Percentiles rank a stretch among this genome's conserved stretches.
phyloP scores from a whole-genome alignment of 2,797 vertebrate species.

The Orientallactaga sibirica region DNA sequence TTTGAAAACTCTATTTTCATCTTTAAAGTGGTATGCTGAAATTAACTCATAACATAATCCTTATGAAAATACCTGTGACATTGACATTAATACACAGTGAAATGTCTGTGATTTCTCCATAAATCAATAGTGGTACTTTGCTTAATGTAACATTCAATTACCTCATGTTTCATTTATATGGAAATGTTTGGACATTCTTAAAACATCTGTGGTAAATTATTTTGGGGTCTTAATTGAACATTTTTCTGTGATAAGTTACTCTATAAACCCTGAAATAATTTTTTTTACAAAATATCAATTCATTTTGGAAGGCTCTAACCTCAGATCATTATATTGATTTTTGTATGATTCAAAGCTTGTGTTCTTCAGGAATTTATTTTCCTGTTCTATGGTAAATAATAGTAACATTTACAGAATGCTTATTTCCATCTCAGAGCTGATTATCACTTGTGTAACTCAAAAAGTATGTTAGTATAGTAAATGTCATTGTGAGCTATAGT shows the following conservation, averaged over 20 bases:
- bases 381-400: constrained; percentile 27
- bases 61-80: constrained; percentile 77
- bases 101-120: constrained; percentile 83
- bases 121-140: constrained; percentile 83
- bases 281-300: constrained; percentile 83
- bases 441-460: constrained; percentile 46
- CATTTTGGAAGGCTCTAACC: constrained; percentile 77
- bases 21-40: constrained; percentile 83
- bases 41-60: constrained; percentile 80
- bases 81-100: constrained; percentile 81
- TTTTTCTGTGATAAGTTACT: constrained; percentile 80
- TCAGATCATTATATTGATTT: constrained; percentile 73
- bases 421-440: not conserved
- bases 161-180: constrained; percentile 86
- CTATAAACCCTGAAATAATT: constrained; percentile 81
- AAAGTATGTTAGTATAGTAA: constrained; percentile 53
- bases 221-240: constrained; percentile 81
- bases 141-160: constrained; percentile 83
- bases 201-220: constrained; percentile 85
- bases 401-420: constrained; percentile 40
- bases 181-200: constrained; percentile 84
- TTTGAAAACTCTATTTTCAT: constrained; percentile 78
- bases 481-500: not conserved
- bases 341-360: constrained; percentile 30
- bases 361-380: constrained; percentile 62